These are phyloP conservation scores for Mus minutoides DNA, from an alignment of 2,797 vertebrate species.

Conservation along the genomic window DNA sequence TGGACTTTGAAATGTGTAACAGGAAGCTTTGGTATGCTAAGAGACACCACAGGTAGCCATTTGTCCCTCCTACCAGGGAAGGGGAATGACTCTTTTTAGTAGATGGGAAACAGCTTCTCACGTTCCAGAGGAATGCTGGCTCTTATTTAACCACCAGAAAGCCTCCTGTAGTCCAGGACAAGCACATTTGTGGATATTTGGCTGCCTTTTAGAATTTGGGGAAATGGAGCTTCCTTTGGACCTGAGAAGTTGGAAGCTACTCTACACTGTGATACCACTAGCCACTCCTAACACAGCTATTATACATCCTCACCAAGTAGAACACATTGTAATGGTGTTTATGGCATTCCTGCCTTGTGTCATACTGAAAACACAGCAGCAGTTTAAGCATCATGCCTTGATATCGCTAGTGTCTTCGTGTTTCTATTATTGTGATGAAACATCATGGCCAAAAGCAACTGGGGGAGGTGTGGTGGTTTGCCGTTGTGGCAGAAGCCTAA, in stretches of 20 bases:
- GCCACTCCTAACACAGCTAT: not conserved
- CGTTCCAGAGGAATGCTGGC: not conserved
- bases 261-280: not conserved
- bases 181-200: not conserved
- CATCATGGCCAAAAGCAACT: not conserved
- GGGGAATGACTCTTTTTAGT: not conserved
- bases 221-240: not conserved
- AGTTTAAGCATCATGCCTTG: not conserved
- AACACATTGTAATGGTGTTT: not conserved
- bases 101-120: not conserved
- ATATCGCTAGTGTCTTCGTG: not conserved
- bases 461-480: too few relatives aligned
- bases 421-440: not conserved
- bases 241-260: not conserved
- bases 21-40: not conserved
- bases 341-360: not conserved
- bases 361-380: not conserved
- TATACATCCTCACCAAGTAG: not conserved
- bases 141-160: not conserved
- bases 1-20: not conserved
- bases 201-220: not conserved
- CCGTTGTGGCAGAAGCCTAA: not conserved
- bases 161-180: not conserved
- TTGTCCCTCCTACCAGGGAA: not conserved
- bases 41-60: not conserved